phyloP scores from a whole-genome alignment of 2,113 vertebrate genomes.

The Strix aluco region DNA sequence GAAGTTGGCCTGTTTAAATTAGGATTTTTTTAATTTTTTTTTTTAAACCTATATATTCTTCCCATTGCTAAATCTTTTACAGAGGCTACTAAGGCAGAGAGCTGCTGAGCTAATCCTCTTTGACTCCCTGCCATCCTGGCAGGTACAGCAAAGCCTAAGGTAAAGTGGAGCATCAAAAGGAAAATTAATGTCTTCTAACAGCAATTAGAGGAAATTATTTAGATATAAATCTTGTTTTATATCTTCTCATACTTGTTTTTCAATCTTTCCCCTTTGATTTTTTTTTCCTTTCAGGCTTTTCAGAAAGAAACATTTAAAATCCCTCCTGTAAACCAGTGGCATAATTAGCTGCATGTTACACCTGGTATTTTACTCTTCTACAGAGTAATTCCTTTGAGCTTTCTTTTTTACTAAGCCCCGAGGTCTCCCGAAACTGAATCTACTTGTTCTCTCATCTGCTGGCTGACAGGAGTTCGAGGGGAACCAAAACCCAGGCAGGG shows the following conservation, averaged over 20 bases:
- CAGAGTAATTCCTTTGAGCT: constrained; percentile 61
- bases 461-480: neutral
- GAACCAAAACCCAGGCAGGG: neutral
- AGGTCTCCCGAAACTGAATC: constrained; percentile 56
- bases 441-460: constrained; percentile 48
- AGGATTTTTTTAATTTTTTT: neutral
- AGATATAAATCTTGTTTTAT: constrained; percentile 84
- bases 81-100: constrained; percentile 61
- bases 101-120: constrained; percentile 76
- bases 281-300: constrained; percentile 73
- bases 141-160: constrained; percentile 74
- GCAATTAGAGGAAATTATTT: constrained; percentile 85
- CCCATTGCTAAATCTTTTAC: constrained; percentile 67
- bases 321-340: constrained; percentile 56
- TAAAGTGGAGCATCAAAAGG: constrained; percentile 80
- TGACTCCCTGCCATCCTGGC: constrained; percentile 80
- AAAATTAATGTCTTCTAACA: constrained; percentile 84
- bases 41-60: neutral
- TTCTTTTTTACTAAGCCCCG: constrained; percentile 42
- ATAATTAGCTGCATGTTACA: constrained; percentile 73
- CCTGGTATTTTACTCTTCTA: constrained; percentile 67
- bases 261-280: constrained; percentile 80
- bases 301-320: constrained; percentile 71
- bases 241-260: constrained; percentile 81
- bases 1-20: constrained; percentile 40